Evolutionary conservation across 2,888 invertebrate genomes (phyloP).

Genomic region (Periphyllus acericola): DNA sequence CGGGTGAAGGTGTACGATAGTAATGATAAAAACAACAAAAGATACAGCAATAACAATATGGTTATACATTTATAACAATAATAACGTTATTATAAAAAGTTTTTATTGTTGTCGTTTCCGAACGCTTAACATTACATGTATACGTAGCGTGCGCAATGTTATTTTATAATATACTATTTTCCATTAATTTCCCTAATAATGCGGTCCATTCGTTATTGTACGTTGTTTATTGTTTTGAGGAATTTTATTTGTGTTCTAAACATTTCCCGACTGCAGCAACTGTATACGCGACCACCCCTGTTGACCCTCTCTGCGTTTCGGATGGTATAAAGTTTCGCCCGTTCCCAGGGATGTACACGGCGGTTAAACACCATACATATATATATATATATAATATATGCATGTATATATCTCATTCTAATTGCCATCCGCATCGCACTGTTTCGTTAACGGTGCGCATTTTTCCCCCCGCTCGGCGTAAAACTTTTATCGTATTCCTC

Average conservation of each 20-base stretch:
- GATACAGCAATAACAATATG: not conserved
- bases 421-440: slow-evolving; percentile 15
- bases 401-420: slow-evolving; percentile 45
- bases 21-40: not conserved
- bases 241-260: slow-evolving; percentile 26
- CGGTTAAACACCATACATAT: not conserved
- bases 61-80: not conserved
- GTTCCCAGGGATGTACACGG: not conserved
- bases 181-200: slow-evolving; percentile 29
- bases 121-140: slow-evolving; percentile 8
- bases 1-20: not conserved
- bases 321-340: not conserved
- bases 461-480: not conserved
- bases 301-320: slow-evolving; percentile 6
- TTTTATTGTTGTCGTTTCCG: not conserved
- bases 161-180: slow-evolving; percentile 19
- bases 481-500: not conserved
- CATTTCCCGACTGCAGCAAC: not conserved
- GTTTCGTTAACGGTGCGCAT: not conserved
- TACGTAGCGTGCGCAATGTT: not conserved
- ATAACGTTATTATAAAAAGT: not conserved
- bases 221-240: slow-evolving; percentile 9
- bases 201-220: slow-evolving; percentile 10
- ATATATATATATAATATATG: no score
- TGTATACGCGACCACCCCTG: not conserved